These are phyloP conservation scores for Apamea sordens DNA, from an alignment of 2,888 invertebrate genomes.

Conservation along the genomic window DNA sequence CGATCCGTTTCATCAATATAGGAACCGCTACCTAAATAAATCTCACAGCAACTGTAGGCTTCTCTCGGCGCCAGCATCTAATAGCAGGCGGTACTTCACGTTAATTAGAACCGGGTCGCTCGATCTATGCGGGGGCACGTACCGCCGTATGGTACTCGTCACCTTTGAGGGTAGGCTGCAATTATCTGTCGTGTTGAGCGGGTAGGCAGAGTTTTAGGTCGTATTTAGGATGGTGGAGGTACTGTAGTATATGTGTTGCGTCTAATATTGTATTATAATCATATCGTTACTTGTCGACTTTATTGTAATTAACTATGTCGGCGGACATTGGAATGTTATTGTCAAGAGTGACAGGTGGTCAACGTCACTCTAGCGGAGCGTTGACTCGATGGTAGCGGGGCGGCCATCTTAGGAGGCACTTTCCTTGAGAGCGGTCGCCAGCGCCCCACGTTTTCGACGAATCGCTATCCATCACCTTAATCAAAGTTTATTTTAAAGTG, in stretches of 20 bases:
- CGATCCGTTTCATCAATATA: not conserved
- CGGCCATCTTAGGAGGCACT: too few species aligned
- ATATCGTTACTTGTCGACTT: too few species aligned
- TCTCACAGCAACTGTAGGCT: conserved; percentile 12
- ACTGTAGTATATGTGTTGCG: not conserved
- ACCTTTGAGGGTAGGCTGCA: conserved; percentile 37
- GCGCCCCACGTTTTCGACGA: too few species aligned
- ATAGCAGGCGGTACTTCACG: conserved; percentile 43
- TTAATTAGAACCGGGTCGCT: conserved; percentile 55
- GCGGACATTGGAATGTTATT: too few species aligned
- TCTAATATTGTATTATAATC: not conserved
- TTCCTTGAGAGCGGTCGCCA: too few species aligned
- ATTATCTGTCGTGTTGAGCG: conserved; percentile 43
- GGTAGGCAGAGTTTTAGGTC: not conserved
- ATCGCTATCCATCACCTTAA: too few species aligned
- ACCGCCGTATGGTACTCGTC: conserved; percentile 41
- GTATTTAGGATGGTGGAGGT: not conserved
- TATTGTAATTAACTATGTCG: too few species aligned
- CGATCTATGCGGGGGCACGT: conserved; percentile 61
- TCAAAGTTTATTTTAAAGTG: too few species aligned
- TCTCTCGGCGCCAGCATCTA: conserved; percentile 8
- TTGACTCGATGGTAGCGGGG: too few species aligned
- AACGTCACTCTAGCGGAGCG: too few species aligned
- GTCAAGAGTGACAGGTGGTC: too few species aligned
- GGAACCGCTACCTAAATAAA: conserved; percentile 18